Evolutionary conservation across 1,140 invertebrate genomes (phyloP), one percentile per base, ranked within the genome.

Genomic region (Venturia canescens): DNA sequence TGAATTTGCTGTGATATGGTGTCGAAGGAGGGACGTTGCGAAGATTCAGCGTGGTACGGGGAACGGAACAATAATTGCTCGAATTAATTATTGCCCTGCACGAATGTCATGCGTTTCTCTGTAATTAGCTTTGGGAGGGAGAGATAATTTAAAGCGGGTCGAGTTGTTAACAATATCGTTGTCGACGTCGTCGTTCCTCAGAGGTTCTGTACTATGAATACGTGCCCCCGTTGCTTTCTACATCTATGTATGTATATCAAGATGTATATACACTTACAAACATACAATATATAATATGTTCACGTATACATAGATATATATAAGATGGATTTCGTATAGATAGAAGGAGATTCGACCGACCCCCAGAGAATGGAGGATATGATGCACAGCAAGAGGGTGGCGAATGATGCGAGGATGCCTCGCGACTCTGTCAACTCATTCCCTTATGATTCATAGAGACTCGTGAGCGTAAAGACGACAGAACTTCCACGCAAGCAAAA

Each of bases 21-120:
- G 50, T 53, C 50, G n/a, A 44, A 44, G n/a, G 50, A 53, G 16
- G 16, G 18, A 53, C n/a, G 38, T 44, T 27, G 72, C 21, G 48
- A 23, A 18, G 57, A 21, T 29, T 7, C 15, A 63, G 2, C 60
- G 31, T n/a, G 44, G 71, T 53, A 74, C 71, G 48, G 38, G 50
- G 34, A 29, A 63, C 80, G 81, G 82, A 83, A 82, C 82, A 75
- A 86, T 90, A 90, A 91, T 91, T 89, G 87, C 83, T 88, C 88
- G 89, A 91, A 91, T 92, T 90, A 91, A 91, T 91, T 90, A 91
- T 90, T 87, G 84, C 85, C 88, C 82, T 87, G 86, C 88, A 89
- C 89, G 86, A 90, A 90, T 90, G 89, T 90, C 89, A 90, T 88
- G 86, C 86, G 86, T 86, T 85, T 88, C 79, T 84, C 86, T 86